These are phyloP conservation scores for Styela plicata DNA, from an alignment of 23 tunicate genomes.

Conservation along the genomic window DNA sequence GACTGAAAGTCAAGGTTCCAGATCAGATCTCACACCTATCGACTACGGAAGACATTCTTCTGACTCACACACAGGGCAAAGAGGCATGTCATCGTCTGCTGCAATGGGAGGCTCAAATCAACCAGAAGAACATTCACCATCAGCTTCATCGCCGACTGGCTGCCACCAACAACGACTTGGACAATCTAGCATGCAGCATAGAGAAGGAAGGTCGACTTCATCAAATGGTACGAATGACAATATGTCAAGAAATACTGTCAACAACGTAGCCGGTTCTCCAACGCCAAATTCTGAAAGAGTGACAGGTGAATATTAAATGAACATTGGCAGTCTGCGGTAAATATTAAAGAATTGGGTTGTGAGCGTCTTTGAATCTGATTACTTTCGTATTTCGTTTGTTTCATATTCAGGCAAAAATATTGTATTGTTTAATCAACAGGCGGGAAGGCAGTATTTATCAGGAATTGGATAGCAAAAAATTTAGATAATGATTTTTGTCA, in stretches of 20 bases:
- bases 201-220: constrained; percentile 17
- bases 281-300: neutral
- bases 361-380: no score
- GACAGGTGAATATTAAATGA: constrained; percentile 2
- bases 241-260: neutral
- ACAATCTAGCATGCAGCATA: neutral
- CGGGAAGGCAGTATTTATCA: no score
- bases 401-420: no score
- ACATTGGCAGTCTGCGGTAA: no score
- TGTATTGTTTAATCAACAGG: no score
- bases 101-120: neutral
- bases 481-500: no score
- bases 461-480: no score
- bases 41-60: constrained; percentile 24
- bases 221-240: constrained; percentile 15
- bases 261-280: constrained; percentile 11
- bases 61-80: constrained; percentile 12
- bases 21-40: constrained; percentile 4
- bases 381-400: no score
- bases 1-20: neutral
- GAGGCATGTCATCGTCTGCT: neutral
- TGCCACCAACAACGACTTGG: constrained; percentile 10
- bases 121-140: constrained; percentile 25
- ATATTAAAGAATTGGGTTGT: no score
- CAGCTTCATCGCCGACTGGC: constrained; percentile 12